Conservation (phyloP, 2,113 vertebrate species). For the Canis aureus region DNA sequence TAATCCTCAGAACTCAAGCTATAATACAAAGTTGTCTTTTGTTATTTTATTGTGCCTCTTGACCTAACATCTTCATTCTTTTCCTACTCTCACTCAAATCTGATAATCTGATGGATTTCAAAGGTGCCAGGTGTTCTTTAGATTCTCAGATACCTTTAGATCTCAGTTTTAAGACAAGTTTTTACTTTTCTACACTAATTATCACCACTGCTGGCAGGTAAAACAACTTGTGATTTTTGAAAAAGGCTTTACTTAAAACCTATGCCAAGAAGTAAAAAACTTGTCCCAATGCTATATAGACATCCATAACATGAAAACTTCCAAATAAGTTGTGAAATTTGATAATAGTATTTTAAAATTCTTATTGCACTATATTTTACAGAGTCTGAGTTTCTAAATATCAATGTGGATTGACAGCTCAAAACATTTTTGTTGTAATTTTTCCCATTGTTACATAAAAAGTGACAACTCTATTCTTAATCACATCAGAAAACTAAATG, state of each 20-base stretch:
- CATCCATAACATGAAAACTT: background rate
- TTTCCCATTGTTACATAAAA: background rate
- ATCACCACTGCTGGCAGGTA: background rate
- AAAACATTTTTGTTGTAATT: background rate
- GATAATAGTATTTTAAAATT: background rate
- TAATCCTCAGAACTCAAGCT: background rate
- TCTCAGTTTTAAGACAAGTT: slow-evolving; percentile 13
- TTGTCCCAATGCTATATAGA: background rate
- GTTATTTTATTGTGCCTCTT: background rate
- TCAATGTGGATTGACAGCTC: background rate
- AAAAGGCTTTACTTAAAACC: slow-evolving; percentile 7
- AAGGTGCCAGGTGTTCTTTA: background rate
- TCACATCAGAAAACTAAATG: background rate
- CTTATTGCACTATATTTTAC: background rate
- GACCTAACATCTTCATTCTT: background rate
- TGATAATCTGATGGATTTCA: slow-evolving; percentile 4
- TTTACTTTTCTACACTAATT: background rate
- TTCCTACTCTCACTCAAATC: background rate
- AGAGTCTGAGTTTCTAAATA: background rate
- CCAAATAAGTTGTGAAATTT: background rate
- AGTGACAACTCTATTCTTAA: background rate
- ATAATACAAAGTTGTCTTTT: background rate
- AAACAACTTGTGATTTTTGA: background rate
- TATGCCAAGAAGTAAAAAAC: background rate
- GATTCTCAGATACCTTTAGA: background rate